Base-by-base conservation (phyloP, 2,113 vertebrate species). In the Alosa alosa region DNA sequence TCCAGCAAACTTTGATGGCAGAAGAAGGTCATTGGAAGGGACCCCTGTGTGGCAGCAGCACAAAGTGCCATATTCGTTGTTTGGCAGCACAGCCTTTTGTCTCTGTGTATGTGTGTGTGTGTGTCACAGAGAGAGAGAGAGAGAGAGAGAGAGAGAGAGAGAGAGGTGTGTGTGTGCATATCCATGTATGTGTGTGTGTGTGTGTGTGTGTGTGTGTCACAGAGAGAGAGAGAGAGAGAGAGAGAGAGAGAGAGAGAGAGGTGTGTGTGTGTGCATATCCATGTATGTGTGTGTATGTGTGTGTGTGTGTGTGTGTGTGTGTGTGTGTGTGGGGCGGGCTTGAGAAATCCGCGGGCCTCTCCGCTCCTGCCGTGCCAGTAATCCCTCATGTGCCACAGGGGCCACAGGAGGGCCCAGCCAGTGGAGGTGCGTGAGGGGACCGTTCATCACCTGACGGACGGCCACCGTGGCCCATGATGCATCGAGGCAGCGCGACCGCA, bases 381-480 rank as follows among this genome's bases (percentile, higher is more conserved):
- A 94, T 94, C 89, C 88, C 90, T 94, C 92, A 95, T 92, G 89
- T 89, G 90, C 81, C 25, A 68, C 81, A 45, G 39, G 68, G 78
- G 81, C 91, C 82, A 82, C 88, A 89, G 88, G 91, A 89, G 90
- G 86, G 87, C 87, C 85, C 60, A 83, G 88, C 91, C 90, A 87
- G 88, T 87, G 89, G 92, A 91, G 91, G 89, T 39, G 55, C 84
- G 75, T 91, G 93, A 94, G 92, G 91, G 91, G 91, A 90, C 84
- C 83, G 90, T 95, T 89, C 91, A 95, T 95, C 94, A 95, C 89
- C 87, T 84, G 57, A 90, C 68, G 86, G 57, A 90, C 60, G 87
- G 88, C 92, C 88, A 87, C 88, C 88, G 90, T 89, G 93, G 93
- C 94, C 86, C 85, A 89, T 95, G 94, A 95, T 94, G 87, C 90